Evolutionary conservation across 2,797 vertebrate species (phyloP).

Genomic region (Coreius guichenoti): DNA sequence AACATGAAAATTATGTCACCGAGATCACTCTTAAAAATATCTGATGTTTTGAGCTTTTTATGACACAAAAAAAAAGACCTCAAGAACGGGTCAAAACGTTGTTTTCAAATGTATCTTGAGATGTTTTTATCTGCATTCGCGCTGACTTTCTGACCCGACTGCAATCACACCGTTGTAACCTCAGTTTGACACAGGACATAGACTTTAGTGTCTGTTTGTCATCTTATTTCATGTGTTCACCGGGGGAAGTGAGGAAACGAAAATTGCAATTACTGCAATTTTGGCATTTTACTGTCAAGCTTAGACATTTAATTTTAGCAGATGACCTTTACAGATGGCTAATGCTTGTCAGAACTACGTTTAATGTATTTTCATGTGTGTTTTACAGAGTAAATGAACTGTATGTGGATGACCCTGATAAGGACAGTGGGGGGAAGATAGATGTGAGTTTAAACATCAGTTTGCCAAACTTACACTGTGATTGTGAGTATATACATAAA

Average conservation of each 20-base stretch:
- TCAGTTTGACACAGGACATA: constrained; percentile 71
- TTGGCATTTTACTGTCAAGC: constrained; percentile 13
- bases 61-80: not conserved
- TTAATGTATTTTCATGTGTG: not conserved
- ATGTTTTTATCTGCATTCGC: not conserved
- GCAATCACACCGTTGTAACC: constrained; percentile 52
- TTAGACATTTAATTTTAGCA: not conserved
- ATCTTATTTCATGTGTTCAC: constrained; percentile 63
- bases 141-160: constrained; percentile 51
- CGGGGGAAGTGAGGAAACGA: constrained; percentile 66
- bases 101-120: too few relatives aligned
- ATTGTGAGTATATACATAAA: constrained; percentile 88
- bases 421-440: constrained; percentile 98
- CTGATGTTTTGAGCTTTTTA: not conserved
- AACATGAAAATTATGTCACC: too few relatives aligned
- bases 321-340: not conserved
- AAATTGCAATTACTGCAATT: constrained; percentile 27
- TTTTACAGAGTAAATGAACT: constrained; percentile 93
- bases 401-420: constrained; percentile 98
- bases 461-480: constrained; percentile 95
- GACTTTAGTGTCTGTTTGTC: constrained; percentile 65
- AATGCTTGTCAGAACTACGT: too few relatives aligned
- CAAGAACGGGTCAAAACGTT: not conserved
- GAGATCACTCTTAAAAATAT: too few relatives aligned
- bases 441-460: constrained; percentile 98